Conservation (phyloP, 2,888 invertebrate species). For the Diarsia dahlii region DNA sequence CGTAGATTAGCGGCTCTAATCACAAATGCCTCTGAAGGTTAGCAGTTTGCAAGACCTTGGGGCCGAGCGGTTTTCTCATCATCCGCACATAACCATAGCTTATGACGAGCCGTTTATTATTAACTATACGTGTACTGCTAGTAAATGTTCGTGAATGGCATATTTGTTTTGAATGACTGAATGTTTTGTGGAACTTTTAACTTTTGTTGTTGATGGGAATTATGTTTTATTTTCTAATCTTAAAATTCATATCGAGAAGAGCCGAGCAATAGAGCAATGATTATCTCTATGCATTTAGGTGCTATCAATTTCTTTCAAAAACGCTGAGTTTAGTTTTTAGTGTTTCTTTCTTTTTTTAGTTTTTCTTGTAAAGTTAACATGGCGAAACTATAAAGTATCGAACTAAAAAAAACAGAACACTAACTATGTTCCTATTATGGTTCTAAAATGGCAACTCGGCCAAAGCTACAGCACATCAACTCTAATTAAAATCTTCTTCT, state of each 20-base stretch:
- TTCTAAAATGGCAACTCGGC: not conserved
- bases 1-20: conserved; percentile 78
- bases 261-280: not conserved
- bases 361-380: too few species aligned
- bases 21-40: conserved; percentile 80
- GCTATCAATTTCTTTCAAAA: not conserved
- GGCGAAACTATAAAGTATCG: too few species aligned
- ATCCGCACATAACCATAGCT: conserved; percentile 56
- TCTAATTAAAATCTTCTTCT: not conserved
- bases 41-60: conserved; percentile 74
- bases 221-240: not conserved
- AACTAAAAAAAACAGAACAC: too few species aligned
- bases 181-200: not conserved
- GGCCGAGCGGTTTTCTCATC: conserved; percentile 75
- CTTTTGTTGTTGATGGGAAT: not conserved
- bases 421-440: not conserved
- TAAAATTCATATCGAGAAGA: not conserved
- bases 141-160: conserved; percentile 10
- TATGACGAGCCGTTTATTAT: conserved; percentile 53
- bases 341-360: too few species aligned
- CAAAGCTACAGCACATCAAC: not conserved
- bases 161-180: conserved; percentile 22
- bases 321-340: not conserved
- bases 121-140: conserved; percentile 14
- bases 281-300: not conserved